Base-by-base conservation (phyloP, 2,888 invertebrate species). In the Sicus ferrugineus region DNA sequence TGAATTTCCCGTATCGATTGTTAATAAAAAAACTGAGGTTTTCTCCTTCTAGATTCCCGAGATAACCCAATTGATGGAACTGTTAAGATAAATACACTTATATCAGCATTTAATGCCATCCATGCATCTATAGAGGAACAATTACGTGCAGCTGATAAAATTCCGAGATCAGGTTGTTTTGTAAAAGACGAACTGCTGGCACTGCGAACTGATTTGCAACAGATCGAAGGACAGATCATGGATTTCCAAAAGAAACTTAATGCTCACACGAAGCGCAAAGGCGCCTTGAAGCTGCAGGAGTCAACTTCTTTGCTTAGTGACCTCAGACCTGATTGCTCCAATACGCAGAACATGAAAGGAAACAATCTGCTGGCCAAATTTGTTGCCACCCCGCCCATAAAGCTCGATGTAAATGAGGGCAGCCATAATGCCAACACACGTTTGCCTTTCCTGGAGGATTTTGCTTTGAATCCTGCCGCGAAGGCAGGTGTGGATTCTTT, bases 361-460 rank as follows among this genome's bases (percentile, higher is more conserved):
- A 76, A 77, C 42, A 70, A 73, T 2, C 67, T 83, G 11, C 70
- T 77, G 1, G 64, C 77, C 61, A 84, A 83, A 67, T 80, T 79
- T 23, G 76, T 84, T 3, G 80, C 78, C 0, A 84, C 84, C 1
- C 84, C 84, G 16, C 83, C 84, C 3, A 85, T 85, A 2, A 80
- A 76, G 56, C 72, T 81, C 16, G 81, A 83, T 16, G 63, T 76
- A 48, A 34, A 73, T 0, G 74, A 74, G 16, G 74, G 65, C 11
- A 70, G 65, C 67, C 76, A 71, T 28, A 71, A 59, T n/a, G 72
- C 63, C 21, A 77, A 77, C 50, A 73, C 78, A 1, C 79, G 83
- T 9, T 63, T 83, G 6, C 79, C 84, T 0, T 74, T 84, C 11
- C 77, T 81, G n/a, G 81, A 81, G 38, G 80, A 82, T 34, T 77